Percentiles rank a stretch among this genome's conserved stretches.
These are phyloP conservation scores for Rhizoglyphus robini DNA, from an alignment of 1,140 invertebrate species.

Conservation along the genomic window DNA sequence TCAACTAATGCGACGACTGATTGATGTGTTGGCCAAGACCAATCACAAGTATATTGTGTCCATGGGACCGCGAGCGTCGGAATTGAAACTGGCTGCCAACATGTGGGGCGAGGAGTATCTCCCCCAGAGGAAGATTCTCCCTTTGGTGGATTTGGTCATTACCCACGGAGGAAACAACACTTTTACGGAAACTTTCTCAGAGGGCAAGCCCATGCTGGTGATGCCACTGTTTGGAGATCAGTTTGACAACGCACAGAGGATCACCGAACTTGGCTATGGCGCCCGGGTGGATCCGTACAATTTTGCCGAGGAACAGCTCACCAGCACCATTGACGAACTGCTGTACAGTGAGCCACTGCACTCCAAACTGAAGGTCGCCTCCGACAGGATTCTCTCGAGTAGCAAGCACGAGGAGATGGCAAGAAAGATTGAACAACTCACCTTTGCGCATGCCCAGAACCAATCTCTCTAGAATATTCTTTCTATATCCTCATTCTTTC, in stretches of 20 bases:
- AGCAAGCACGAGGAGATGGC: neutral
- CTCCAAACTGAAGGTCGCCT: conserved; percentile 13
- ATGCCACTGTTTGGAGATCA: too few relatives aligned
- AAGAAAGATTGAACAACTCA: neutral
- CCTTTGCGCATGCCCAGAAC: too few relatives aligned
- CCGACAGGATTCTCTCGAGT: conserved; percentile 3
- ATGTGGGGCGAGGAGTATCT: conserved; percentile 21
- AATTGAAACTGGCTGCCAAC: conserved; percentile 23
- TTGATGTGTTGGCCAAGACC: conserved; percentile 1
- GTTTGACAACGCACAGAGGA: too few relatives aligned
- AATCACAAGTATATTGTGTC: conserved; percentile 12
- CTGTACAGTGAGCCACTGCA: neutral
- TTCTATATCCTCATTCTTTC: too few relatives aligned
- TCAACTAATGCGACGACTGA: conserved; percentile 8
- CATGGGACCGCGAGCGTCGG: conserved; percentile 10
- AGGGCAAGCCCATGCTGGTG: too few relatives aligned
- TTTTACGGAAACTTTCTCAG: too few relatives aligned
- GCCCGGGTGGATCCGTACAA: conserved; percentile 15
- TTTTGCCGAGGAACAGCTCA: conserved; percentile 19
- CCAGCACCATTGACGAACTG: conserved; percentile 17
- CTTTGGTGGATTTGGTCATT: too few relatives aligned
- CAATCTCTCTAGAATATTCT: too few relatives aligned
- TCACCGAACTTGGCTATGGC: conserved; percentile 16
- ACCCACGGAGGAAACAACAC: too few relatives aligned
- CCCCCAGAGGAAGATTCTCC: conserved; percentile 16